phyloP scores from a whole-genome alignment of 2,797 vertebrate species.

The Gephyroberyx darwinii region DNA sequence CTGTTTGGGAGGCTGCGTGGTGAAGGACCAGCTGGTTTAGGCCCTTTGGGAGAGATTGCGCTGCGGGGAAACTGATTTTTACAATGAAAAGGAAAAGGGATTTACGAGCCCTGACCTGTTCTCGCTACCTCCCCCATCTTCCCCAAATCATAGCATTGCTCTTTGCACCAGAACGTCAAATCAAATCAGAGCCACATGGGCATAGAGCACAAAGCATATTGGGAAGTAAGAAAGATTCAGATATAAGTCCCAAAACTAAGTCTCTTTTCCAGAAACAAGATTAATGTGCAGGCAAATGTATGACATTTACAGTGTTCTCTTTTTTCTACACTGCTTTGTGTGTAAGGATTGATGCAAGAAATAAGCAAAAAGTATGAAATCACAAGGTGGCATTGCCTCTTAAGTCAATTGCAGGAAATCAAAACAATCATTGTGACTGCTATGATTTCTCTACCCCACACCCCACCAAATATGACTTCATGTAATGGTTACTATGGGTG shows the following conservation, averaged over 20 bases:
- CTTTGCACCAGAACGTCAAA: slow-evolving; percentile 64
- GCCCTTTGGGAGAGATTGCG: slow-evolving; percentile 60
- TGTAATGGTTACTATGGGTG: background rate
- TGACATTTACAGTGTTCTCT: slow-evolving; percentile 4
- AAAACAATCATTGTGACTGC: slow-evolving; percentile 18
- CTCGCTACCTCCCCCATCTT: slow-evolving; percentile 69
- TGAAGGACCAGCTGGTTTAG: slow-evolving; percentile 68
- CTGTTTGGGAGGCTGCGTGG: slow-evolving; percentile 66
- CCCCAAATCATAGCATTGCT: slow-evolving; percentile 73
- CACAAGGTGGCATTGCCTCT: slow-evolving; percentile 19
- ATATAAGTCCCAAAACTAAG: slow-evolving; percentile 53
- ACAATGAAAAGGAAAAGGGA: slow-evolving; percentile 77
- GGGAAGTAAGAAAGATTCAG: slow-evolving; percentile 57
- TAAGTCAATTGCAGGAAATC: slow-evolving; percentile 35
- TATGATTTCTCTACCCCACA: slow-evolving; percentile 18
- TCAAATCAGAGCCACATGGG: slow-evolving; percentile 75
- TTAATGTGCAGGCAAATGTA: slow-evolving; percentile 31
- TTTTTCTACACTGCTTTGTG: background rate
- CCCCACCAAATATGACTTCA: background rate
- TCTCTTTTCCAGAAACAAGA: slow-evolving; percentile 46
- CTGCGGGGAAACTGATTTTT: slow-evolving; percentile 72
- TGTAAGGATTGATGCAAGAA: slow-evolving; percentile 11
- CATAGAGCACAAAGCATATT: slow-evolving; percentile 47
- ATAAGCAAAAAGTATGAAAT: slow-evolving; percentile 17
- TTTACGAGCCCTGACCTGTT: slow-evolving; percentile 81